Evolutionary conservation across 2,888 invertebrate species (phyloP), one percentile per base, ranked within the genome.

Genomic region (Coleophora flavipennella): DNA sequence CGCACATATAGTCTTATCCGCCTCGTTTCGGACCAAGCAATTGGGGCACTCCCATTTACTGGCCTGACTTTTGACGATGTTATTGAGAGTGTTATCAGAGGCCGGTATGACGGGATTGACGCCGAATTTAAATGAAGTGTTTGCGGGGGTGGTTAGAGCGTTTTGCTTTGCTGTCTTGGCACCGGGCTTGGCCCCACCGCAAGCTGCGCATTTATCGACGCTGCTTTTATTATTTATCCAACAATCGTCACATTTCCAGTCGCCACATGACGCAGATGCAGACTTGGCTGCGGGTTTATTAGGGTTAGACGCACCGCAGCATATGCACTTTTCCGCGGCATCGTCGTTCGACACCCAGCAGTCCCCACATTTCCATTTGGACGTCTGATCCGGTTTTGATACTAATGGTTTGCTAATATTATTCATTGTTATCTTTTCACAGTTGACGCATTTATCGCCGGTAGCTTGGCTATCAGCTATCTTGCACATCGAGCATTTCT

Each of bases 11-110:
- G 48, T 43, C 48, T 53, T 64, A 31, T 67, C 53, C 38, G 44
- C 59, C 2, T 67, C 63, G 48, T 81, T 81, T 43, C 54, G 56
- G 1, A 74, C 74, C 39, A 80, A 62, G 43, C 81, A 81, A 45
- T 55, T 53, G 1, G 57, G 14, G 46, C 81, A 81, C 52, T 78
- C 72, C 81, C 81, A 81, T 42, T 59, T 69, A 6, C 62, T 55
- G 10, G 47, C 40, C 48, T 77, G 77, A 3, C 57, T 31, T 48
- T 64, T 59, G 0, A 54, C 40, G 28, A 68, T 49, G 20, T 50
- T 58, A 43, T 61, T 55, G 41, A 69, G 52, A 31, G 48, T 39
- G 25, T 53, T 49, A 43, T 63, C 36, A 43, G 29, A 26, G 43
- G 38, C 37, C 20, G 20, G 20, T 20, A 4, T 20, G 20, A 6